These are phyloP conservation scores for Psophia crepitans DNA, from an alignment of 2,113 vertebrate genomes.

Conservation along the genomic window DNA sequence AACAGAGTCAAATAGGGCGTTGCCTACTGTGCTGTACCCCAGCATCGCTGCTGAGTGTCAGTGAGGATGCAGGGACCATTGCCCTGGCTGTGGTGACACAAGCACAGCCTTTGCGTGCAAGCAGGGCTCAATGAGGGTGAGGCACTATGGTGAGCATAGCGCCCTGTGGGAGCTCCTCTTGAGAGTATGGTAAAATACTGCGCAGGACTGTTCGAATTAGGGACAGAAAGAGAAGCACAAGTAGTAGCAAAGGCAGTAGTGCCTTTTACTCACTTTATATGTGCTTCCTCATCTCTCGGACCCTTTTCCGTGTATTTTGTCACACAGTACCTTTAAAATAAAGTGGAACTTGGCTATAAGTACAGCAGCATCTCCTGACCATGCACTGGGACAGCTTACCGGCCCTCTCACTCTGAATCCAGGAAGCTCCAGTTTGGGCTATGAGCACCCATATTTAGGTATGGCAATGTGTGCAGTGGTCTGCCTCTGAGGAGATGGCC, in stretches of 20 bases:
- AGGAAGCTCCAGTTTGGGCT: not conserved
- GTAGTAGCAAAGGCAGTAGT: not conserved
- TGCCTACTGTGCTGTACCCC: not conserved
- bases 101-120: not conserved
- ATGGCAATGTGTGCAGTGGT: not conserved
- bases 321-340: not conserved
- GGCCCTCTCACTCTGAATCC: not conserved
- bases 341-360: not conserved
- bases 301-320: not conserved
- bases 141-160: not conserved
- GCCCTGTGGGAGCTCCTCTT: not conserved
- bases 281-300: not conserved
- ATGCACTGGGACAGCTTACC: not conserved
- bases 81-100: rapidly evolving
- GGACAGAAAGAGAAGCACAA: not conserved
- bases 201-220: not conserved
- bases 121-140: not conserved
- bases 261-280: not conserved
- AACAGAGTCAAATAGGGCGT: not conserved
- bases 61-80: not conserved
- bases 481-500: not conserved
- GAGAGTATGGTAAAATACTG: not conserved
- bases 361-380: not conserved
- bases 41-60: not conserved
- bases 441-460: not conserved